Percentiles rank a stretch among this genome's conserved stretches.
Conservation (phyloP, 2,113 vertebrate species). For the Tachysurus vachellii region DNA sequence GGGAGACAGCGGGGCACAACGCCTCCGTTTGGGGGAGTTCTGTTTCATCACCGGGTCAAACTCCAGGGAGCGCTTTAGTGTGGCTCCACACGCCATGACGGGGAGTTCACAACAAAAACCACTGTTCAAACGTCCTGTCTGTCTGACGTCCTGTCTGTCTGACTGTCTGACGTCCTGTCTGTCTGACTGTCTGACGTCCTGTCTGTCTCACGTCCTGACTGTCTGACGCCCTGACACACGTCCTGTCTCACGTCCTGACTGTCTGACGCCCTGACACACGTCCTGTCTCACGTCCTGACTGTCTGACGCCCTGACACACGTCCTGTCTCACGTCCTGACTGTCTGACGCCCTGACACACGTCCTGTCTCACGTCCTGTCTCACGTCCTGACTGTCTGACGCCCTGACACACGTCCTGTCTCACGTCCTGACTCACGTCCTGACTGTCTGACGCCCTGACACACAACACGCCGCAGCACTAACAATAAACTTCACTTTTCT, state of each 20-base stretch:
- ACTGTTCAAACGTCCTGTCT: neutral
- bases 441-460: constrained; percentile 16
- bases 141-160: neutral
- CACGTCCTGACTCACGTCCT: too few relatives aligned
- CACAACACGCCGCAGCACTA: neutral
- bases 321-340: too few relatives aligned
- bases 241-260: neutral
- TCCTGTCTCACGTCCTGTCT: neutral
- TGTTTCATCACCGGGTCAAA: constrained; percentile 93
- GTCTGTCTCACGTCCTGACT: too few relatives aligned
- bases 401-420: neutral
- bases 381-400: neutral
- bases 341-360: too few relatives aligned
- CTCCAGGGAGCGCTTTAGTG: constrained; percentile 96
- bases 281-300: too few relatives aligned
- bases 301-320: too few relatives aligned
- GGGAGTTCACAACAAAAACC: neutral
- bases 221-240: too few relatives aligned
- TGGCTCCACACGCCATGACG: constrained; percentile 93
- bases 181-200: too few relatives aligned
- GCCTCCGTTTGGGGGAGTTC: constrained; percentile 86
- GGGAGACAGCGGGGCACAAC: constrained; percentile 85
- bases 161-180: too few relatives aligned
- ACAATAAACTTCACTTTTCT: constrained; percentile 23
- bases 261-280: neutral